A percentile compares a stretch with the other conserved stretches of the same genome.
These are phyloP conservation scores for Promerops cafer DNA, from an alignment of 2,113 vertebrate genomes.

Conservation along the genomic window DNA sequence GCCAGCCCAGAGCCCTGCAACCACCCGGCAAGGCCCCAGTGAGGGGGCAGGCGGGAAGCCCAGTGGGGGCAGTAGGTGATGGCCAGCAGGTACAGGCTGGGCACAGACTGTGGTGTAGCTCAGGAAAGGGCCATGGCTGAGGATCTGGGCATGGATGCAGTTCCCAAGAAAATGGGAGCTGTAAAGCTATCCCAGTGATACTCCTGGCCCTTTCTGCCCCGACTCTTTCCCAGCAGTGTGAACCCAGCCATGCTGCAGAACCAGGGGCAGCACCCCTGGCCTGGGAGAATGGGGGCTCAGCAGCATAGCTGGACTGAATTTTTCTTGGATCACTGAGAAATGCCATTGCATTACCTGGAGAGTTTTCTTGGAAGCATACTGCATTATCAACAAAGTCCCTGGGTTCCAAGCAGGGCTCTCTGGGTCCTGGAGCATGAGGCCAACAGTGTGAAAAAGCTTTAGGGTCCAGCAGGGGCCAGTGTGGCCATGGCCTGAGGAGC, in stretches of 20 bases:
- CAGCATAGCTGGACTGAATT: neutral
- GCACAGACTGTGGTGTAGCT: neutral
- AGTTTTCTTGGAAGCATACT: neutral
- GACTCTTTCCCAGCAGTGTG: neutral
- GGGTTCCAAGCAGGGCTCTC: neutral
- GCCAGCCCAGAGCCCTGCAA: neutral
- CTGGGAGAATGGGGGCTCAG: neutral
- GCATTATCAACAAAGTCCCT: neutral
- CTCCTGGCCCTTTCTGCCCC: neutral
- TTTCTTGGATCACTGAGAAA: neutral
- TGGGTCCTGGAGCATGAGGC: neutral
- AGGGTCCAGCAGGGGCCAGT: neutral
- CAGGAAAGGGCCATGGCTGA: neutral
- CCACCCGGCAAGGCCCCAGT: neutral
- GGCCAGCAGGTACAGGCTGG: neutral
- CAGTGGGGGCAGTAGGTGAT: neutral
- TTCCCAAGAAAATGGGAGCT: neutral
- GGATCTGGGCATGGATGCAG: neutral
- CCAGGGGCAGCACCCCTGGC: accelerated
- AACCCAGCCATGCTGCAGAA: neutral
- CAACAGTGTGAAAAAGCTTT: neutral
- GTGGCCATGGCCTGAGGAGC: neutral
- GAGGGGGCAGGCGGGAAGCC: accelerated
- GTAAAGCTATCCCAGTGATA: neutral
- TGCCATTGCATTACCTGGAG: neutral